Percentiles rank a stretch among this genome's conserved stretches.
These are phyloP conservation scores for Meandrina meandrites DNA, from an alignment of 92 coral and sea anemone species.

Conservation along the genomic window DNA sequence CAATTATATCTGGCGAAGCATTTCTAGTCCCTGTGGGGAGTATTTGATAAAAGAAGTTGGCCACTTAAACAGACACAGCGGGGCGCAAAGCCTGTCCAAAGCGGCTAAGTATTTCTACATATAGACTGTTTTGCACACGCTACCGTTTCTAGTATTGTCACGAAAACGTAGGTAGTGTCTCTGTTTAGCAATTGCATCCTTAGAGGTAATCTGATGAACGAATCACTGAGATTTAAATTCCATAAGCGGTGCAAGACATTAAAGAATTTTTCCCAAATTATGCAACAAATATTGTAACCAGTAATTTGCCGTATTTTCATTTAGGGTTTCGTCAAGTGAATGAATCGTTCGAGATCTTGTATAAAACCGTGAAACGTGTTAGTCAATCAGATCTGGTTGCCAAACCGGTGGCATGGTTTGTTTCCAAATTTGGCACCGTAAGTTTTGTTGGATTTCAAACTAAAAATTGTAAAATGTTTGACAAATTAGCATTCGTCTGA, in stretches of 20 bases:
- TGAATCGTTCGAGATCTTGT: not conserved
- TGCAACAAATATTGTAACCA: not conserved
- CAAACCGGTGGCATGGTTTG: constrained; percentile 33
- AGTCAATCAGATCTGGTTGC: not conserved
- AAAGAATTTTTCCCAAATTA: not conserved
- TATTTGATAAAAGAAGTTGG: not conserved
- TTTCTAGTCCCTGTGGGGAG: constrained; percentile 29
- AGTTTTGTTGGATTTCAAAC: not conserved
- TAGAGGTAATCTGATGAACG: not conserved
- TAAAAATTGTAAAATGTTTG: not conserved
- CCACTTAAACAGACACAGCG: constrained; percentile 43
- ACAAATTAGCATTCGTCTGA: not conserved
- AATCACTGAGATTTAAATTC: not conserved
- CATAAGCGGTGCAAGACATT: not conserved
- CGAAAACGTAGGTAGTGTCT: constrained; percentile 2
- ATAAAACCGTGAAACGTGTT: not conserved
- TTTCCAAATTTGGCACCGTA: not conserved
- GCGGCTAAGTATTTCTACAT: constrained; percentile 16
- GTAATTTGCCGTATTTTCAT: not conserved
- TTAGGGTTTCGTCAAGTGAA: not conserved
- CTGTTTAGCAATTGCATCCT: not conserved
- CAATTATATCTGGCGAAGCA: constrained; percentile 1
- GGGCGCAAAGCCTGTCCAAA: not conserved
- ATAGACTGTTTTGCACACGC: constrained; percentile 8
- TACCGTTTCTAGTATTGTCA: not conserved